Evolutionary conservation across 2,113 vertebrate genomes (phyloP).

Genomic region (Brachyistius frenatus): DNA sequence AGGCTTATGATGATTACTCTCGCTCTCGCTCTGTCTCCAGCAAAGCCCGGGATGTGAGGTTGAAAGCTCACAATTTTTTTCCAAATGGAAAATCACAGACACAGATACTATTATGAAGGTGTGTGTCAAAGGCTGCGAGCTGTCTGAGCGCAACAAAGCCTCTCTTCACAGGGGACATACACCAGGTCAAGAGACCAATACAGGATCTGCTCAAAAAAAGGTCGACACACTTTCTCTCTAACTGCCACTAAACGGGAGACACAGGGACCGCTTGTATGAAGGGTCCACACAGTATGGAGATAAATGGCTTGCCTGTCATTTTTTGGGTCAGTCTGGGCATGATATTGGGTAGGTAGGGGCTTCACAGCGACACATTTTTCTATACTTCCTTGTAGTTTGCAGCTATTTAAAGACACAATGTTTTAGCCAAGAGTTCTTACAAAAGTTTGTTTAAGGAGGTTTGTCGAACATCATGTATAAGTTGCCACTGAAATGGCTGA

Average conservation of each 20-base stretch:
- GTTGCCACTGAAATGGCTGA: too few relatives aligned
- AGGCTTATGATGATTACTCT: slow-evolving; percentile 60
- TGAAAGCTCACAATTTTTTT: slow-evolving; percentile 71
- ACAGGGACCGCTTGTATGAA: slow-evolving; percentile 76
- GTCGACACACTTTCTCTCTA: slow-evolving; percentile 58
- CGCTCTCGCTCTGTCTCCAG: slow-evolving; percentile 33
- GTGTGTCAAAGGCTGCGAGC: slow-evolving; percentile 65
- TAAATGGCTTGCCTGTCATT: slow-evolving; percentile 74
- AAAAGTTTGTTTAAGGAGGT: slow-evolving; percentile 5
- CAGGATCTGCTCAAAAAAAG: slow-evolving; percentile 67
- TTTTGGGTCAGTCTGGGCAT: slow-evolving; percentile 35
- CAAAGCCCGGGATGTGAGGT: slow-evolving; percentile 51
- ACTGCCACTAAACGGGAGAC: slow-evolving; percentile 63
- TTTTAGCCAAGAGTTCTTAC: neutral
- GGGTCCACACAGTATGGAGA: slow-evolving; percentile 31
- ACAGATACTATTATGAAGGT: slow-evolving; percentile 77
- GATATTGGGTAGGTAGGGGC: slow-evolving; percentile 45
- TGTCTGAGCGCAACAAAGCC: slow-evolving; percentile 76
- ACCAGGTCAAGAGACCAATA: slow-evolving; percentile 69
- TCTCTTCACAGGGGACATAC: slow-evolving; percentile 77
- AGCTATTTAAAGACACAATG: slow-evolving; percentile 21
- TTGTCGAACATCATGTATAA: neutral
- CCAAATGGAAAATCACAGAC: slow-evolving; percentile 80
- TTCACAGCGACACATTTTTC: slow-evolving; percentile 12
- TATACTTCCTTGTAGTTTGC: slow-evolving; percentile 8